Percentiles rank a stretch among this genome's conserved stretches.
Conservation (phyloP, 2,888 invertebrate genomes). For the Pemphredon lugubris region DNA sequence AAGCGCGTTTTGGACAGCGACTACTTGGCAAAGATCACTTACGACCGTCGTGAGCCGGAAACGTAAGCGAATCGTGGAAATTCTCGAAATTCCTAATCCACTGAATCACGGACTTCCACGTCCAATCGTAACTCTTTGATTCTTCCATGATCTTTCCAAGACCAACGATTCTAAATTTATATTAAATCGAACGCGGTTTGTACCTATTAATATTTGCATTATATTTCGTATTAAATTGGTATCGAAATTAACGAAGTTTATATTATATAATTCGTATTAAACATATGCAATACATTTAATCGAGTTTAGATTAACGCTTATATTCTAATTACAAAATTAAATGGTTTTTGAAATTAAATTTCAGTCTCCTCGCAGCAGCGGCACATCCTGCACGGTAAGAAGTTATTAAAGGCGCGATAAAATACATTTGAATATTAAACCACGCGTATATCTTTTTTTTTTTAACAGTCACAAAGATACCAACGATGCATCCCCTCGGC, state of each 20-base stretch:
- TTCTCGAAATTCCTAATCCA: neutral
- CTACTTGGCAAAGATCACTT: conserved; percentile 50
- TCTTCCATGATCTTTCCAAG: neutral
- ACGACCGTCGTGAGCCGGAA: conserved; percentile 31
- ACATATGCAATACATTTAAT: too few relatives aligned
- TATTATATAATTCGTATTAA: too few relatives aligned
- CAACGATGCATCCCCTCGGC: neutral
- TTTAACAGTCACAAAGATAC: neutral
- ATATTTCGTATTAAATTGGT: too few relatives aligned
- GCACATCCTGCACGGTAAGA: too few relatives aligned
- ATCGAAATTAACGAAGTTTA: too few relatives aligned
- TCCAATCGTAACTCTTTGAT: neutral
- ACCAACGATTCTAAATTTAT: too few relatives aligned
- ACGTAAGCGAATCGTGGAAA: neutral
- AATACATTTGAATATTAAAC: conserved; percentile 2
- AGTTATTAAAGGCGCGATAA: neutral
- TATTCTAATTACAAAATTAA: too few relatives aligned
- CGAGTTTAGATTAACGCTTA: too few relatives aligned
- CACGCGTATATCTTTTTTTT: neutral
- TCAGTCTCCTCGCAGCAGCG: too few relatives aligned
- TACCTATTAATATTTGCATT: too few relatives aligned
- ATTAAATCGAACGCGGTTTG: too few relatives aligned
- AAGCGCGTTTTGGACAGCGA: conserved; percentile 51
- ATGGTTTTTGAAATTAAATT: too few relatives aligned
- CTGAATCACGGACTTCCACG: neutral